Percentiles rank a stretch among this genome's conserved stretches.
Evolutionary conservation across 2,797 vertebrate genomes (phyloP).

Genomic region (Coranthus polyacanthus): DNA sequence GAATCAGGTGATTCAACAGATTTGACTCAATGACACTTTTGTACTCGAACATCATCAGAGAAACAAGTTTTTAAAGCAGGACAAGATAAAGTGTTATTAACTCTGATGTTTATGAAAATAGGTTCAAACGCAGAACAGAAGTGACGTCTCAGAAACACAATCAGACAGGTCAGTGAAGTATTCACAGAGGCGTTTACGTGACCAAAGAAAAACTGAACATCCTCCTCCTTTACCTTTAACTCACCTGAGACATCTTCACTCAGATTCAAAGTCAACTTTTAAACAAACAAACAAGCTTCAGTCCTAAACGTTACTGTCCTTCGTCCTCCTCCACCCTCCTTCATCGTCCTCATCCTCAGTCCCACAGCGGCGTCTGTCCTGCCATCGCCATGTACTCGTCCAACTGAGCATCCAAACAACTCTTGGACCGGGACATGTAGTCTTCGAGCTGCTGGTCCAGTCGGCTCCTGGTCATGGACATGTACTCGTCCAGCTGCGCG

Average conservation of each 20-base stretch:
- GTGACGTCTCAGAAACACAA: conserved; percentile 11
- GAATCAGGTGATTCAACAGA: too few species aligned
- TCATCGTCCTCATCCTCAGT: background rate
- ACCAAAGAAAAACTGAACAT: background rate
- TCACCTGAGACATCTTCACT: background rate
- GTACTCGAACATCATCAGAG: too few species aligned
- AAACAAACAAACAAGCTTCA: background rate
- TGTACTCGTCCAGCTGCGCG: conserved; percentile 91
- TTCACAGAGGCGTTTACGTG: background rate
- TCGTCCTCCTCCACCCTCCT: too few species aligned
- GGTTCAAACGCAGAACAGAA: conserved; percentile 39
- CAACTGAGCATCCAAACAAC: conserved; percentile 36
- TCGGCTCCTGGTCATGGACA: conserved; percentile 82
- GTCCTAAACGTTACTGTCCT: background rate
- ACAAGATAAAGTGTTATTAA: too few species aligned
- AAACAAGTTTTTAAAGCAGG: too few species aligned
- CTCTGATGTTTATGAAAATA: too few species aligned
- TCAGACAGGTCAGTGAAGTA: conserved; percentile 37
- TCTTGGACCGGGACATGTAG: conserved; percentile 63
- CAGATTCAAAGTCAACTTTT: too few species aligned
- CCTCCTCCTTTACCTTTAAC: too few species aligned
- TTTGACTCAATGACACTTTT: too few species aligned
- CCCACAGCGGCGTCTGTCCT: background rate
- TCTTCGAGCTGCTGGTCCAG: conserved; percentile 74
- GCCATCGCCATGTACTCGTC: conserved; percentile 66